A percentile compares a stretch with the other conserved stretches of the same genome.
Conservation (phyloP, 2,797 vertebrate species). For the Podarcis lilfordi region DNA sequence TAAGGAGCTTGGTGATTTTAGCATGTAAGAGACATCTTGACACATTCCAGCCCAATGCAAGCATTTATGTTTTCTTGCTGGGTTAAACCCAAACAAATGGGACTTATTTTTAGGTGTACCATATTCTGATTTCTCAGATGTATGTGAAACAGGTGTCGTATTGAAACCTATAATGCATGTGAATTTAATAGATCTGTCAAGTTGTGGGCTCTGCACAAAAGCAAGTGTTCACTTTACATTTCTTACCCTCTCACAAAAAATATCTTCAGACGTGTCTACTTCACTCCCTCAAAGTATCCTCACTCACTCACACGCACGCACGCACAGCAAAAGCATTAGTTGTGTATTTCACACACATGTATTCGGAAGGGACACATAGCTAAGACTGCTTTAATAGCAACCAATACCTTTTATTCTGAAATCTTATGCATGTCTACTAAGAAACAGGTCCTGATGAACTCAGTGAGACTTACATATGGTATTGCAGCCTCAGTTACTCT, state of each 20-base stretch:
- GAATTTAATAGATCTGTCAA: slow-evolving; percentile 1
- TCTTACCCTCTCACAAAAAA: not conserved
- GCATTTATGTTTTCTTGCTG: not conserved
- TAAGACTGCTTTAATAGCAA: not conserved
- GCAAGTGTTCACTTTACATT: not conserved
- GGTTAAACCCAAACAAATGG: not conserved
- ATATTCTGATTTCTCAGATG: not conserved
- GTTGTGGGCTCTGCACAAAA: not conserved
- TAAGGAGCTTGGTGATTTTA: not conserved
- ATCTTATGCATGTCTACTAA: not conserved
- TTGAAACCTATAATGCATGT: not conserved
- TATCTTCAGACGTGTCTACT: not conserved
- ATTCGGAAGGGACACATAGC: not conserved
- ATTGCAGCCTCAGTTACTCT: not conserved
- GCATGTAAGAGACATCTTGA: not conserved
- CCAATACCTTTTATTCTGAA: not conserved
- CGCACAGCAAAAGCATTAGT: not conserved
- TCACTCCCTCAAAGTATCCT: not conserved
- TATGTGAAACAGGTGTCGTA: not conserved
- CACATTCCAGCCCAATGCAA: not conserved
- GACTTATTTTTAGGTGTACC: not conserved
- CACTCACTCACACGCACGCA: too few species aligned
- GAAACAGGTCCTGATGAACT: not conserved
- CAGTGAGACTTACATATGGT: not conserved
- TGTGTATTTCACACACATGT: not conserved